These are phyloP conservation scores for Iselma pallidipennis DNA, from an alignment of 2,888 invertebrate species.

Conservation along the genomic window DNA sequence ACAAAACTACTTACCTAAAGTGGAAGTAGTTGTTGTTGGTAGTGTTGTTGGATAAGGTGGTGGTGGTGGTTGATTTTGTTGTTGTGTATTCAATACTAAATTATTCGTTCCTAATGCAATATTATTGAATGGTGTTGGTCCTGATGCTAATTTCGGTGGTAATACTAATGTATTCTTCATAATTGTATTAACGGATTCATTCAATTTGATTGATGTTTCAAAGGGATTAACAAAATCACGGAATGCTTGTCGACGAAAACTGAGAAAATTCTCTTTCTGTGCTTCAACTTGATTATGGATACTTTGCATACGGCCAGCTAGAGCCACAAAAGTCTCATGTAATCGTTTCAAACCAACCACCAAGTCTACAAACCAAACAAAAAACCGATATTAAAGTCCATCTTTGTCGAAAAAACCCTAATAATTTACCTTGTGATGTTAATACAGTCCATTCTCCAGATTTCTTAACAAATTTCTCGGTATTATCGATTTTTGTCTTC, in stretches of 20 bases:
- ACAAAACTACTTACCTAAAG: constrained; percentile 8
- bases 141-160: constrained; percentile 59
- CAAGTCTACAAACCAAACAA: constrained; percentile 65
- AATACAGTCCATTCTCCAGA: constrained; percentile 66
- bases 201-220: constrained; percentile 53
- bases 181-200: constrained; percentile 29
- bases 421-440: constrained; percentile 65
- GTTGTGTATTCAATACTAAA: constrained; percentile 49
- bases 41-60: constrained; percentile 21
- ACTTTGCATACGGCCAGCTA: constrained; percentile 85
- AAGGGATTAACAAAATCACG: constrained; percentile 81
- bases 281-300: constrained; percentile 78
- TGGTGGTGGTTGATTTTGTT: constrained; percentile 51
- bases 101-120: constrained; percentile 38
- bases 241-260: constrained; percentile 74
- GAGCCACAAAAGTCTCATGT: constrained; percentile 82
- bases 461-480: constrained; percentile 72
- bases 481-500: constrained; percentile 71
- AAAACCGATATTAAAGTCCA: no score
- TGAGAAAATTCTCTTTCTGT: constrained; percentile 84
- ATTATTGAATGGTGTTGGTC: constrained; percentile 66
- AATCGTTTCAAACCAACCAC: constrained; percentile 78
- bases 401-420: not conserved
- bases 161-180: constrained; percentile 44
- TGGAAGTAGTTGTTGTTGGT: not conserved